Evolutionary conservation across 2,113 vertebrate species (phyloP).

Genomic region (Caretta caretta): DNA sequence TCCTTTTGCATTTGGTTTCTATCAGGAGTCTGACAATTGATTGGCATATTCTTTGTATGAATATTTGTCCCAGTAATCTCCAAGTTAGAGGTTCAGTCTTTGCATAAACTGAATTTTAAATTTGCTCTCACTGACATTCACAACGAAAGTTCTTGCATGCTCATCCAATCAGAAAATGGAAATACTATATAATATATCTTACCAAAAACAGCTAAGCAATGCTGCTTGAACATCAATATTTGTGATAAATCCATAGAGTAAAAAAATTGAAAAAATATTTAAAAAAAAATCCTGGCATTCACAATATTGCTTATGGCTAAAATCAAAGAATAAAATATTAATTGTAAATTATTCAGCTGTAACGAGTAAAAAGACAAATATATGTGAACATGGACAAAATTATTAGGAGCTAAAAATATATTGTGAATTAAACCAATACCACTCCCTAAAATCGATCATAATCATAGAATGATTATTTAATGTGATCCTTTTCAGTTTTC

Average conservation of each 20-base stretch:
- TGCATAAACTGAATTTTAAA: not conserved
- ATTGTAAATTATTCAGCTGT: not conserved
- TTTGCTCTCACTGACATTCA: not conserved
- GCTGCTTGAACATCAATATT: not conserved
- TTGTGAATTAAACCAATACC: not conserved
- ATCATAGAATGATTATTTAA: not conserved
- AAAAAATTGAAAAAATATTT: not conserved
- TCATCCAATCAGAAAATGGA: not conserved
- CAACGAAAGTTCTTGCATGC: not conserved
- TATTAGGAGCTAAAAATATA: not conserved
- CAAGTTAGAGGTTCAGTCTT: not conserved
- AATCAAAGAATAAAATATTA: not conserved
- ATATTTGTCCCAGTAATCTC: not conserved
- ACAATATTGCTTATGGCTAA: not conserved
- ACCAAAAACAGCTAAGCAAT: not conserved
- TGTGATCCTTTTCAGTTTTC: not conserved
- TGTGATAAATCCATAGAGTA: not conserved
- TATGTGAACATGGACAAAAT: not conserved
- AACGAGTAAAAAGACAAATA: not conserved
- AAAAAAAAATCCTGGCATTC: not conserved
- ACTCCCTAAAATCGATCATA: not conserved
- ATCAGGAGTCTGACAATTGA: not conserved
- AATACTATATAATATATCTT: not conserved
- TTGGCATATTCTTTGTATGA: not conserved
- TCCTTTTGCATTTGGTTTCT: not conserved